These are phyloP conservation scores for Ophraella communa DNA, from an alignment of 2,888 invertebrate genomes.

Conservation along the genomic window DNA sequence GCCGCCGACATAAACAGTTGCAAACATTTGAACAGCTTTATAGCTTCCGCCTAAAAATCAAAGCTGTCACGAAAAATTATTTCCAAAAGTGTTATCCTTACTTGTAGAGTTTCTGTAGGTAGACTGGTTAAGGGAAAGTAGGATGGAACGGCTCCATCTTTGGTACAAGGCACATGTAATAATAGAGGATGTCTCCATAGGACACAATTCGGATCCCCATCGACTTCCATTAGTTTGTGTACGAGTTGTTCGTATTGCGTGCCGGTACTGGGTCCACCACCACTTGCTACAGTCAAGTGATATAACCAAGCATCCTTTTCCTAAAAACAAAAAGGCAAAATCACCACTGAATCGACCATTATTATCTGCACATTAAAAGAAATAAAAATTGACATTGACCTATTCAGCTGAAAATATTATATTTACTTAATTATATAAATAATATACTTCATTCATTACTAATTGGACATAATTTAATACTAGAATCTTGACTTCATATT, in stretches of 20 bases:
- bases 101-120: conserved; percentile 84
- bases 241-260: conserved; percentile 96
- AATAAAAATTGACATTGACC: too few species aligned
- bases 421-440: too few species aligned
- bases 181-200: conserved; percentile 93
- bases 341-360: too few species aligned
- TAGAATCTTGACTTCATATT: too few species aligned
- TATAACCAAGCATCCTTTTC: conserved; percentile 92
- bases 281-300: conserved; percentile 89
- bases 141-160: conserved; percentile 79
- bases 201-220: conserved; percentile 91
- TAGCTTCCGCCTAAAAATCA: conserved; percentile 72
- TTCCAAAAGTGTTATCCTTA: too few species aligned
- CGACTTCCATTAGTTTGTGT: conserved; percentile 95
- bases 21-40: conserved; percentile 95
- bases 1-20: conserved; percentile 96
- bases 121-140: conserved; percentile 87
- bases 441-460: too few species aligned
- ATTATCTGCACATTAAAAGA: too few species aligned
- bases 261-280: conserved; percentile 88
- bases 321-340: conserved; percentile 35
- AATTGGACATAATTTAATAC: too few species aligned
- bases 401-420: too few species aligned
- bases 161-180: conserved; percentile 75
- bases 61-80: too few species aligned